These are phyloP conservation scores for Antechinus flavipes DNA, from an alignment of 2,113 vertebrate species.

Conservation along the genomic window DNA sequence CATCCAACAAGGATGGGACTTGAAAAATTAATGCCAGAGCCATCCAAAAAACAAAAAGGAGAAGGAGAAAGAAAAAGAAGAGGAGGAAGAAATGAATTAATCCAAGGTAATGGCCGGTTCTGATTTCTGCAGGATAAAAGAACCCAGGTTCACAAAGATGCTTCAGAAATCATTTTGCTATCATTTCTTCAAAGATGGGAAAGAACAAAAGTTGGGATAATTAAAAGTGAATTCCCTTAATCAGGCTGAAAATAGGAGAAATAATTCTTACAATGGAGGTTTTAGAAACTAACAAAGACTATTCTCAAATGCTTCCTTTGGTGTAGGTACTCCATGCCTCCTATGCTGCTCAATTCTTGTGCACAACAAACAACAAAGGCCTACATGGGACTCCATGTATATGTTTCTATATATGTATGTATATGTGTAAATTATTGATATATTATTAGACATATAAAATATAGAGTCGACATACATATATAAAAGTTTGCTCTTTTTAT, in stretches of 20 bases:
- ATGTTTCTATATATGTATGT: not conserved
- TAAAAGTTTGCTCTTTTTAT: not conserved
- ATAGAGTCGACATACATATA: too few relatives aligned
- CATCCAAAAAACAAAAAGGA: not conserved
- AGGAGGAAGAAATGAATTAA: not conserved
- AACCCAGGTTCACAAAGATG: not conserved
- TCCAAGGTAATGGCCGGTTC: not conserved
- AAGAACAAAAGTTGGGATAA: not conserved
- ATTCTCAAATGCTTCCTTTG: not conserved
- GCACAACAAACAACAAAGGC: not conserved
- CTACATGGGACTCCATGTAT: not conserved
- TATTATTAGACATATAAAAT: not conserved
- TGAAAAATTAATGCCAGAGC: not conserved
- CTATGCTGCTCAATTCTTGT: too few relatives aligned
- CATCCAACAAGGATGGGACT: not conserved
- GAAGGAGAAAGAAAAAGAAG: too few relatives aligned
- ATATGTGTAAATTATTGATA: too few relatives aligned
- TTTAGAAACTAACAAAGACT: not conserved
- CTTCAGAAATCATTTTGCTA: not conserved
- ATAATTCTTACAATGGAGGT: not conserved
- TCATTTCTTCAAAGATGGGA: not conserved
- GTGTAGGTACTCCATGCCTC: not conserved
- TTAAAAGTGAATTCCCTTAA: not conserved
- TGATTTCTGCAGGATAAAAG: not conserved
- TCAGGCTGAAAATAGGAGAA: not conserved